Conservation (phyloP, 2,797 vertebrate genomes). For the Alauda arvensis region DNA sequence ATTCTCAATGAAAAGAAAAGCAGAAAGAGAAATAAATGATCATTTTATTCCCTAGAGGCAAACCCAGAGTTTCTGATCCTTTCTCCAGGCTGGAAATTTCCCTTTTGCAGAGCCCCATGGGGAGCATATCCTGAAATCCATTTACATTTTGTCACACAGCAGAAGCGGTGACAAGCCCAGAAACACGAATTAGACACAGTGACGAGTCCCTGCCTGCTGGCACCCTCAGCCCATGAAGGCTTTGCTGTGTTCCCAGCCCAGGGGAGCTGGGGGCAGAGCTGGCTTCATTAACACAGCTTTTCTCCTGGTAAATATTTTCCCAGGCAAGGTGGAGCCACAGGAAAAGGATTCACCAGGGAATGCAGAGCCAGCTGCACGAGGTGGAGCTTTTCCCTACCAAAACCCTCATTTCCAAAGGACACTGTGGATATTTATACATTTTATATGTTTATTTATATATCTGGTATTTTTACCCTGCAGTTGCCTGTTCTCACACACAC, state of each 20-base stretch:
- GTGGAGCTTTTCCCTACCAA: rapidly evolving
- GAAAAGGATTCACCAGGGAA: background rate
- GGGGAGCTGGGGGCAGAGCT: background rate
- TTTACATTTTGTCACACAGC: background rate
- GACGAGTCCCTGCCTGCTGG: background rate
- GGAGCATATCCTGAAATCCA: background rate
- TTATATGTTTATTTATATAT: background rate
- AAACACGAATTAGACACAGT: rapidly evolving
- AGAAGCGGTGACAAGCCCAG: background rate
- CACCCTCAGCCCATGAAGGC: background rate
- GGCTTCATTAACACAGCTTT: background rate
- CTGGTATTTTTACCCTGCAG: background rate
- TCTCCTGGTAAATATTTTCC: background rate
- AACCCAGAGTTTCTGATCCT: background rate
- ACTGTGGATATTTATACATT: rapidly evolving
- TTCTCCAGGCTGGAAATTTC: background rate
- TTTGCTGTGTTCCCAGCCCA: rapidly evolving
- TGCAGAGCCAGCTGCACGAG: background rate
- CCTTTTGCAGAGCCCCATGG: background rate
- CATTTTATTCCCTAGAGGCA: background rate
- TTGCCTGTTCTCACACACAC: background rate
- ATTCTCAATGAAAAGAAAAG: background rate
- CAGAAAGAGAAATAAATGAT: background rate
- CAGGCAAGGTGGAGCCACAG: background rate
- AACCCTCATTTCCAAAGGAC: background rate